Evolutionary conservation across 2,797 vertebrate genomes (phyloP).

Genomic region (Vireo griseus): DNA sequence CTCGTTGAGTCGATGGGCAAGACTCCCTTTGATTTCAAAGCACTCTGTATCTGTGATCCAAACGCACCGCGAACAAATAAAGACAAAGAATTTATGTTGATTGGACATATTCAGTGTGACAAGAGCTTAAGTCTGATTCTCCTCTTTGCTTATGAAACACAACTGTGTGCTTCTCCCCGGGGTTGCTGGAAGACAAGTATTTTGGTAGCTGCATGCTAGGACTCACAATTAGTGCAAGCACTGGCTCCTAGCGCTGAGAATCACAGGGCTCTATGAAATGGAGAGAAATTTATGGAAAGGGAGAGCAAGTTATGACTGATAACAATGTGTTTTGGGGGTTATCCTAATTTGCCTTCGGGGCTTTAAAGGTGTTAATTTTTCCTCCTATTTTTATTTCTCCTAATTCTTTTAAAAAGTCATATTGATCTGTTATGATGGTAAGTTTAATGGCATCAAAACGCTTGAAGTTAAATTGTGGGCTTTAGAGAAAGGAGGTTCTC

Average conservation of each 20-base stretch:
- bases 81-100: constrained; percentile 46
- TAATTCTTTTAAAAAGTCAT: not conserved
- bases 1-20: not conserved
- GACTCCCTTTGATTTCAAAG: constrained; percentile 10
- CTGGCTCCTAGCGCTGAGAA: not conserved
- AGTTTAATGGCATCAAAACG: not conserved
- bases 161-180: not conserved
- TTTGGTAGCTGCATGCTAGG: constrained; percentile 20
- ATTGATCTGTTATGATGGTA: not conserved
- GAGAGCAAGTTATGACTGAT: not conserved
- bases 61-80: not conserved
- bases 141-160: constrained; percentile 25
- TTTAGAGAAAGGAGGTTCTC: not conserved
- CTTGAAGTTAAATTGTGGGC: not conserved
- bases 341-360: not conserved
- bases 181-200: not conserved
- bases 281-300: not conserved
- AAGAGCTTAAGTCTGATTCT: constrained; percentile 43
- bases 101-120: constrained; percentile 44
- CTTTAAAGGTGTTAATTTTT: not conserved
- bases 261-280: fast-evolving
- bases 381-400: no score
- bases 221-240: not conserved
- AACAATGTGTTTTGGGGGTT: not conserved
- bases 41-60: not conserved